Conservation (phyloP, 2,113 vertebrate species). For the Mus pahari region DNA sequence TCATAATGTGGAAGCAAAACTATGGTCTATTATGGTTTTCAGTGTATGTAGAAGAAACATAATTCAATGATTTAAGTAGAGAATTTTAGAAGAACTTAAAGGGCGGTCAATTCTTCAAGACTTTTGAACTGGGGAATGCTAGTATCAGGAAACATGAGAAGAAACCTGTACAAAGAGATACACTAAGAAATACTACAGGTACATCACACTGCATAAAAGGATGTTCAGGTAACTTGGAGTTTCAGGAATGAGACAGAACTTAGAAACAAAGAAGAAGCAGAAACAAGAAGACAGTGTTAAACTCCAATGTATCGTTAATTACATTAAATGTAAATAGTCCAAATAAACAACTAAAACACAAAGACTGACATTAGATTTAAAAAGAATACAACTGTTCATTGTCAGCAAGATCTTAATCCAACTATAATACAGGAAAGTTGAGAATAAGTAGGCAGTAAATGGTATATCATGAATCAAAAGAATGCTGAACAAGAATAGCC, state of each 20-base stretch:
- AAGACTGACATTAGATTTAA: not conserved
- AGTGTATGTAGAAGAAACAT: not conserved
- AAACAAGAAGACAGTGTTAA: not conserved
- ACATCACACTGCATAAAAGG: not conserved
- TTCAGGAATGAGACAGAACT: not conserved
- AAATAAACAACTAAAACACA: constrained; percentile 30
- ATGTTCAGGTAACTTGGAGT: not conserved
- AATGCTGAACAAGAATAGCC: not conserved
- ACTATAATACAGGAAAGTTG: not conserved
- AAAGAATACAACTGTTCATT: not conserved
- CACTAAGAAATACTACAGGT: not conserved
- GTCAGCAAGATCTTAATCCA: constrained; percentile 13
- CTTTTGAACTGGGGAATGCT: not conserved
- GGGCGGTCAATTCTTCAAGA: not conserved
- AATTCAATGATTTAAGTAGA: not conserved
- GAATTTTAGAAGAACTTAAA: not conserved
- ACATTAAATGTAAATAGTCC: constrained; percentile 1
- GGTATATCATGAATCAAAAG: not conserved
- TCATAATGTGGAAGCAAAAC: constrained; percentile 4
- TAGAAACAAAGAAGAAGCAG: not conserved
- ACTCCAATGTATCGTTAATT: not conserved
- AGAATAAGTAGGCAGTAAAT: constrained; percentile 15
- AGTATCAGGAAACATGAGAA: not conserved
- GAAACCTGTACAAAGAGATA: not conserved
- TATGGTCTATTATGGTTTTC: not conserved